Conservation (phyloP, 1,140 invertebrate species). For the Saccostrea glomerata region DNA sequence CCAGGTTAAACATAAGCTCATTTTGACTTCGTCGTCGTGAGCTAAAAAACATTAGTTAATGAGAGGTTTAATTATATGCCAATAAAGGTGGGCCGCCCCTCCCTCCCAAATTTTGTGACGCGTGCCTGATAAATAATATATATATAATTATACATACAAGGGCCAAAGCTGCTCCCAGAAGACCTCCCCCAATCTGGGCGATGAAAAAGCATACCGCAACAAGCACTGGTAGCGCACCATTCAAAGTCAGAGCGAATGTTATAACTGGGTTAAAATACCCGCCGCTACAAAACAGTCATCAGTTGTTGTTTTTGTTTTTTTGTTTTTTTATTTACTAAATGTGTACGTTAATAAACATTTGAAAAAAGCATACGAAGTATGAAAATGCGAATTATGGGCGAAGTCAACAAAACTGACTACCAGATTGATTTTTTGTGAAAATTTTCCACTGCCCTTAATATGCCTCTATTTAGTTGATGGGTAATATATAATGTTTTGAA, state of each 20-base stretch:
- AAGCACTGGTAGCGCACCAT: constrained; percentile 66
- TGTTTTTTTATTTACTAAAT: no score
- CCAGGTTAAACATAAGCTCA: no score
- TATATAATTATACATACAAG: constrained; percentile 60
- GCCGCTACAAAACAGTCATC: constrained; percentile 69
- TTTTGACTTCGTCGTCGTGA: no score
- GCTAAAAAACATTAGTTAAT: not conserved
- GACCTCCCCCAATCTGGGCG: constrained; percentile 73
- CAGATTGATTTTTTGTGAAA: no score
- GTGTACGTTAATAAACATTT: no score
- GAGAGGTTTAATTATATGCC: not conserved
- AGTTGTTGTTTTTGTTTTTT: no score
- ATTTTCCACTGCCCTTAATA: no score
- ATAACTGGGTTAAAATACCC: constrained; percentile 79
- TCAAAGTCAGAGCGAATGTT: constrained; percentile 70
- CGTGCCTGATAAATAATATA: no score
- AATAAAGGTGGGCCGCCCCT: not conserved
- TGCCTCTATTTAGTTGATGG: no score
- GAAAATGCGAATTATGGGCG: not conserved
- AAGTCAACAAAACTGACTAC: no score
- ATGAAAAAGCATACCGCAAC: constrained; percentile 69
- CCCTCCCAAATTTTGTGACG: not conserved
- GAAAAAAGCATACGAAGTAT: not conserved
- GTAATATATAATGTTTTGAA: no score
- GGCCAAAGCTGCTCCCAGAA: constrained; percentile 73